Evolutionary conservation across 2,888 invertebrate genomes (phyloP).

Genomic region (Drosophila paramelanica): DNA sequence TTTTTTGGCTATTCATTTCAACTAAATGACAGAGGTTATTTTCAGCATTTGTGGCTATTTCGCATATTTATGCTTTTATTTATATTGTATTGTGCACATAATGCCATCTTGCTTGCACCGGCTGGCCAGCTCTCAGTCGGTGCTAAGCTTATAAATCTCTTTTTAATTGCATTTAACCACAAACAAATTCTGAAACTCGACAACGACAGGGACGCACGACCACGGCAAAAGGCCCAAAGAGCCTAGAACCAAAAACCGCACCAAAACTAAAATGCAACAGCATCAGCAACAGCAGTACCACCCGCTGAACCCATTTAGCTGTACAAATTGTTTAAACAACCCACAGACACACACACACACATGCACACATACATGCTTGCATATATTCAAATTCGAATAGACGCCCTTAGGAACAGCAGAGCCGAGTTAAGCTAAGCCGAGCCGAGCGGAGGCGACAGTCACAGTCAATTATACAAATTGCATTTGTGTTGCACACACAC

Average conservation of each 20-base stretch:
- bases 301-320: slow-evolving; percentile 28
- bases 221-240: slow-evolving; percentile 31
- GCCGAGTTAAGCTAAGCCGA: slow-evolving; percentile 21
- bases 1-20: slow-evolving; percentile 17
- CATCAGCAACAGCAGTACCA: slow-evolving; percentile 6
- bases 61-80: slow-evolving; percentile 30
- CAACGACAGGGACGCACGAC: slow-evolving; percentile 12
- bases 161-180: slow-evolving; percentile 78
- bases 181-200: slow-evolving; percentile 71
- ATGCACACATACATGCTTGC: background rate
- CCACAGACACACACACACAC: slow-evolving; percentile 9
- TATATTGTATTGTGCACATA: slow-evolving; percentile 31
- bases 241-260: slow-evolving; percentile 55
- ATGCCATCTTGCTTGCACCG: slow-evolving; percentile 15
- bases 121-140: slow-evolving; percentile 16
- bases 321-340: slow-evolving; percentile 69
- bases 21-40: slow-evolving; percentile 12
- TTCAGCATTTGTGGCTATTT: slow-evolving; percentile 15
- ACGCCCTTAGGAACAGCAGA: slow-evolving; percentile 22
- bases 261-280: slow-evolving; percentile 61
- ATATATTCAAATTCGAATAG: slow-evolving; percentile 54
- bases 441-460: slow-evolving; percentile 57
- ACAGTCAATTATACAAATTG: slow-evolving; percentile 80
- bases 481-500: slow-evolving; percentile 58
- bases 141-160: slow-evolving; percentile 72